Percentiles rank a stretch among this genome's conserved stretches.
Conservation (phyloP, 2,113 vertebrate genomes). For the Grallaria varia region DNA sequence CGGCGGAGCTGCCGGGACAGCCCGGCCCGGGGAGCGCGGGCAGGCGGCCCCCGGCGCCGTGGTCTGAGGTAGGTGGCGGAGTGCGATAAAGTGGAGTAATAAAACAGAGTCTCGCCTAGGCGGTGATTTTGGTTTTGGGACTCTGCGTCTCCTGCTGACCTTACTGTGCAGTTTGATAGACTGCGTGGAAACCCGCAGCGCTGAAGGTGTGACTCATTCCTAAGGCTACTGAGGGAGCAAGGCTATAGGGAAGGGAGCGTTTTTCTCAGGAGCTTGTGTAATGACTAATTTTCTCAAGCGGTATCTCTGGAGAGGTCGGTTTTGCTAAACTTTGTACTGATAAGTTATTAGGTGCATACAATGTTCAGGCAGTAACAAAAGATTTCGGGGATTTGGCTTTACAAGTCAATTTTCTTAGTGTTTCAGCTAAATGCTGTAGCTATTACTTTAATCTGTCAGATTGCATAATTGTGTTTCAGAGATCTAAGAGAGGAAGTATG, state of each 20-base stretch:
- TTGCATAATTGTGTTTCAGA: not conserved
- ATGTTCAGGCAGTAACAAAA: not conserved
- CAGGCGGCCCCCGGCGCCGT: not conserved
- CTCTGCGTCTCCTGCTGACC: not conserved
- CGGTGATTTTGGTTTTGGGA: not conserved
- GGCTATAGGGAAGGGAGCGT: not conserved
- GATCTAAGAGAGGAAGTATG: not conserved
- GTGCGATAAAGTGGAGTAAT: not conserved
- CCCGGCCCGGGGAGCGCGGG: not conserved
- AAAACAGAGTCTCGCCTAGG: not conserved
- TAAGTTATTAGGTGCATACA: not conserved
- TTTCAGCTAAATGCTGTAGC: not conserved
- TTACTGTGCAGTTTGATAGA: not conserved
- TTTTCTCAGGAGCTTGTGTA: not conserved
- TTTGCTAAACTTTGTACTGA: not conserved
- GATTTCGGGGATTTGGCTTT: not conserved
- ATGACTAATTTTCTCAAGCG: not conserved
- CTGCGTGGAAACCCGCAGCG: not conserved
- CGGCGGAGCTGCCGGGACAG: not conserved
- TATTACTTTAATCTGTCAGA: not conserved
- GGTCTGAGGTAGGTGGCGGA: not conserved
- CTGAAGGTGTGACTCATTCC: not conserved
- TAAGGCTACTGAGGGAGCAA: not conserved
- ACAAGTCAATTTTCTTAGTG: not conserved
- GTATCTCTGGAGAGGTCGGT: not conserved